Evolutionary conservation across 2,113 vertebrate genomes (phyloP).

Genomic region (Cryptotis parvus): DNA sequence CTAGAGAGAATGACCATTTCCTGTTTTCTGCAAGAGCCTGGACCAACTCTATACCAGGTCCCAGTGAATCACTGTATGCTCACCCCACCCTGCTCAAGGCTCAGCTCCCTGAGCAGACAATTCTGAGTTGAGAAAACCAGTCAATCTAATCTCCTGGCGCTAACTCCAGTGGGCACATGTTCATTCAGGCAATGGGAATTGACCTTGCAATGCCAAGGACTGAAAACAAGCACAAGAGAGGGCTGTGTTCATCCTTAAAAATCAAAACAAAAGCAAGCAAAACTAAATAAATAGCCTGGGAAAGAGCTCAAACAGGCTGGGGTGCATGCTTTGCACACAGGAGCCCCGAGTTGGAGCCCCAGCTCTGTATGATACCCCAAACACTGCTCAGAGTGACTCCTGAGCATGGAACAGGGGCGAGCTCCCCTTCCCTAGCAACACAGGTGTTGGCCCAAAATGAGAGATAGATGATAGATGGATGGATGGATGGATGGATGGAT

Average conservation of each 20-base stretch:
- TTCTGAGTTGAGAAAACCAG: slow-evolving; percentile 65
- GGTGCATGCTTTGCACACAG: no score
- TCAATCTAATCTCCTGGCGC: background rate
- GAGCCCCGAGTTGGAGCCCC: no score
- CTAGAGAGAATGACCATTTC: slow-evolving; percentile 65
- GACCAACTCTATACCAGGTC: slow-evolving; percentile 42
- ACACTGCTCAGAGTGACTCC: no score
- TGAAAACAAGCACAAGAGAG: slow-evolving; percentile 30
- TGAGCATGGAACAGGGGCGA: no score
- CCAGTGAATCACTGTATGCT: slow-evolving; percentile 64
- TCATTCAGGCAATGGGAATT: slow-evolving; percentile 79
- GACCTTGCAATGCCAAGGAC: slow-evolving; percentile 34
- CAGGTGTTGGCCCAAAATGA: no score
- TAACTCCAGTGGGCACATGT: slow-evolving; percentile 83
- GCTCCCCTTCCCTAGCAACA: no score
- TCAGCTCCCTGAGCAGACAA: slow-evolving; percentile 80
- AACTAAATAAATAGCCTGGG: no score
- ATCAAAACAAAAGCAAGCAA: no score
- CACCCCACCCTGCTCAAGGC: slow-evolving; percentile 58
- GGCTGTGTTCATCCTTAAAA: slow-evolving; percentile 37
- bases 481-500: no score
- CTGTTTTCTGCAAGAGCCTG: slow-evolving; percentile 67
- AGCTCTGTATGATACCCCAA: no score
- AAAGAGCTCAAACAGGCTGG: no score
- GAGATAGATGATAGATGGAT: no score